Evolutionary conservation across 2,113 vertebrate species (phyloP).

Genomic region (Pan troglodytes): DNA sequence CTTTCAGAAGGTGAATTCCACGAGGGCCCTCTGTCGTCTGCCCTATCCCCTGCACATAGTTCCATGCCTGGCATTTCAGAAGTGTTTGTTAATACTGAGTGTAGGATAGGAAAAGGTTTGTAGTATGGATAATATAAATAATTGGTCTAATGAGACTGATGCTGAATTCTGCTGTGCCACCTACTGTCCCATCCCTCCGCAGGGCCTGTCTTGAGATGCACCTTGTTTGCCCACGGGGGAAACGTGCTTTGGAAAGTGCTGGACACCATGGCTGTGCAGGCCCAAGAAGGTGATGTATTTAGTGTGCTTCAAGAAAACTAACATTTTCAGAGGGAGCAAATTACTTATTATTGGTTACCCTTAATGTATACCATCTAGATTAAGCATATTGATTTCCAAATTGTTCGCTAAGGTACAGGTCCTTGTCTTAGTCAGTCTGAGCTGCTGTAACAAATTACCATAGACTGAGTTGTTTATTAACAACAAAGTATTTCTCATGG

Average conservation of each 20-base stretch:
- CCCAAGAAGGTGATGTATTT: too few species aligned
- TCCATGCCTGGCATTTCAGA: not conserved
- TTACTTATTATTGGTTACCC: not conserved
- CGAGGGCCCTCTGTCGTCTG: not conserved
- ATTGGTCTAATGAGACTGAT: not conserved
- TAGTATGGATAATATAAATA: not conserved
- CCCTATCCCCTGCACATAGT: not conserved
- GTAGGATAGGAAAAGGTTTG: not conserved
- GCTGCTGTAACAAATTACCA: not conserved
- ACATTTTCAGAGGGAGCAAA: not conserved
- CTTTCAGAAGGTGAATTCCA: not conserved
- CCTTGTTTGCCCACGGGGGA: not conserved
- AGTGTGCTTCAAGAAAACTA: not conserved
- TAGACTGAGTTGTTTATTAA: not conserved
- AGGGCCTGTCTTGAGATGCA: rapidly evolving
- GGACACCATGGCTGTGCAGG: not conserved
- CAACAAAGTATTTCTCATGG: not conserved
- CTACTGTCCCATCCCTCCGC: not conserved
- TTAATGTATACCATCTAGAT: not conserved
- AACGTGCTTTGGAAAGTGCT: too few species aligned
- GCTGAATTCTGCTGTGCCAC: not conserved
- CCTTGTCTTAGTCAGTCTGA: not conserved
- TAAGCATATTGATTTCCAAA: not conserved
- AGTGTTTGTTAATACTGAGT: not conserved
- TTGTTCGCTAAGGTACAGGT: not conserved